Conservation (phyloP, 2,113 vertebrate species). For the Lathamus discolor region DNA sequence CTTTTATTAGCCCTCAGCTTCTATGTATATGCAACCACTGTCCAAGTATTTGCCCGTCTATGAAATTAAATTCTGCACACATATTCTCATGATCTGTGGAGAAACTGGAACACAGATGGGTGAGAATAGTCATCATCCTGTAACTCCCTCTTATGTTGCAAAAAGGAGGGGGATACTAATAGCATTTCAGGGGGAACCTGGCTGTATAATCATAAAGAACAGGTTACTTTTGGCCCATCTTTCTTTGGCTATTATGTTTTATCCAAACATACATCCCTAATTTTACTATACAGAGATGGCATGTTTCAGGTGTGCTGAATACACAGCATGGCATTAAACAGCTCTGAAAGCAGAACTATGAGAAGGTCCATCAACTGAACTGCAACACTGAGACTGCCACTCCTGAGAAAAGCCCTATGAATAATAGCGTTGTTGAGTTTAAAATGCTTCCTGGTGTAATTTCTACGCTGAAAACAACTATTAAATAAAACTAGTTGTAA, state of each 20-base stretch:
- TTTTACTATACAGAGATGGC: not conserved
- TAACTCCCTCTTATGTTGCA: not conserved
- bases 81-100: not conserved
- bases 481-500: not conserved
- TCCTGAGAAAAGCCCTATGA: not conserved
- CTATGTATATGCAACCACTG: not conserved
- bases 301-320: not conserved
- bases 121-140: not conserved
- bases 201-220: not conserved
- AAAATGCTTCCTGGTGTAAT: not conserved
- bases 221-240: not conserved
- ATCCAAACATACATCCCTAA: not conserved
- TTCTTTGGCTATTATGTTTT: not conserved
- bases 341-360: not conserved
- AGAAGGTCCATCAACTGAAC: not conserved
- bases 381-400: not conserved
- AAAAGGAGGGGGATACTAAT: not conserved
- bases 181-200: not conserved
- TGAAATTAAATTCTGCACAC: not conserved
- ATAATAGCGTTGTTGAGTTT: not conserved
- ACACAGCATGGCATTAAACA: not conserved
- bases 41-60: not conserved
- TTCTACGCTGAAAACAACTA: not conserved
- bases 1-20: not conserved
- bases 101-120: not conserved